phyloP scores from a whole-genome alignment of 2,113 vertebrate species.

The Microcebus jonahi region DNA sequence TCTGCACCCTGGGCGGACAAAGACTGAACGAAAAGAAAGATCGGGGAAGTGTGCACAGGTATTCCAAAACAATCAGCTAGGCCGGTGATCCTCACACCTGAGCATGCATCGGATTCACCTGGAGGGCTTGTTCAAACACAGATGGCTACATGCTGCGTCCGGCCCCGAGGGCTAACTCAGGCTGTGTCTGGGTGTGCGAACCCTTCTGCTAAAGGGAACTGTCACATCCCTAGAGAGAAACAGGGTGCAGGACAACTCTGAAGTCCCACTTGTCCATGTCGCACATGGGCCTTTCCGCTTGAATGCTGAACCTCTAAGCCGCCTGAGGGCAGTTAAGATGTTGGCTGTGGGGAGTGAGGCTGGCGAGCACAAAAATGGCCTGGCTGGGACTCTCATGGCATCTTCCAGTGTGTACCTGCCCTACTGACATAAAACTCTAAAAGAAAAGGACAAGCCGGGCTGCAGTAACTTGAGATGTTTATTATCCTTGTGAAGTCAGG shows the following conservation, averaged over 20 bases:
- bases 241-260: neutral
- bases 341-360: neutral
- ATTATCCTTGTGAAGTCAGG: neutral
- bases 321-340: neutral
- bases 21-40: neutral
- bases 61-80: neutral
- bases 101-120: neutral
- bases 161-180: neutral
- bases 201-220: neutral
- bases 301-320: neutral
- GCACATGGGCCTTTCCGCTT: neutral
- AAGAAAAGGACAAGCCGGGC: neutral
- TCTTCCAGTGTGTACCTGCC: neutral
- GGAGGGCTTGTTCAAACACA: neutral
- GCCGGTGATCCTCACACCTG: neutral
- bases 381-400: fast-evolving
- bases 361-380: neutral
- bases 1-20: neutral
- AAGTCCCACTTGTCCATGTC: neutral
- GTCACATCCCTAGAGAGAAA: neutral
- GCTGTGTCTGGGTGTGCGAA: neutral
- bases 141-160: neutral
- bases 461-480: neutral
- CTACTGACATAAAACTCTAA: neutral
- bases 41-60: too few species aligned